A percentile compares a stretch with the other conserved stretches of the same genome.
phyloP scores from a whole-genome alignment of 2,888 invertebrate genomes.

The Dynastes grantii region DNA sequence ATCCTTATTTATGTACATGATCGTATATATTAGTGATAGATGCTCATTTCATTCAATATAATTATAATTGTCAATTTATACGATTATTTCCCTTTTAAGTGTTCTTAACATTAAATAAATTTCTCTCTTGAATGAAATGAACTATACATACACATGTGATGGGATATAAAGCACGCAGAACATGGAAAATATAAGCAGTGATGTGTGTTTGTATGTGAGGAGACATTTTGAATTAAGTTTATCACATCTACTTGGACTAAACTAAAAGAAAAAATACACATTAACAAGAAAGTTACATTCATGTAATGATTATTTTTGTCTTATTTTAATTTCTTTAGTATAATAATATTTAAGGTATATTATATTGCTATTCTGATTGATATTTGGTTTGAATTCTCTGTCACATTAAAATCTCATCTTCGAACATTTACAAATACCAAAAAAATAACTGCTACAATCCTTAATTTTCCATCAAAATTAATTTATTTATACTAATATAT shows the following conservation, averaged over 20 bases:
- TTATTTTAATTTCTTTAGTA: conserved; percentile 10
- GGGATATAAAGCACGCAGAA: neutral
- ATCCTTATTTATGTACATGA: neutral
- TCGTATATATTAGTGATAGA: neutral
- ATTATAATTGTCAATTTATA: too few species aligned
- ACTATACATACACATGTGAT: neutral
- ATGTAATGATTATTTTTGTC: conserved; percentile 2
- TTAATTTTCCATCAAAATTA: neutral
- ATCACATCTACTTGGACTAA: conserved; percentile 58
- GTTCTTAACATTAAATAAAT: too few species aligned
- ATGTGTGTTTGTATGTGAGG: neutral
- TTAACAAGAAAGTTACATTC: neutral
- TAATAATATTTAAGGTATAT: conserved; percentile 16
- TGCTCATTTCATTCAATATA: neutral
- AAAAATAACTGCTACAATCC: neutral
- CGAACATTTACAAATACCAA: too few species aligned
- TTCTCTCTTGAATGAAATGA: neutral
- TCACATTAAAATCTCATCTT: neutral
- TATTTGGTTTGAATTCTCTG: conserved; percentile 43
- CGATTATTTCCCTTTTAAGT: too few species aligned
- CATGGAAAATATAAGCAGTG: neutral
- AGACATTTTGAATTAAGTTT: conserved; percentile 37
- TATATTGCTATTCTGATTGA: conserved; percentile 47
- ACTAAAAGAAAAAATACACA: conserved; percentile 14
- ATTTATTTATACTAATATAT: too few species aligned